These are phyloP conservation scores for Aleadryas rufinucha DNA, from an alignment of 2,113 vertebrate genomes.

Conservation along the genomic window DNA sequence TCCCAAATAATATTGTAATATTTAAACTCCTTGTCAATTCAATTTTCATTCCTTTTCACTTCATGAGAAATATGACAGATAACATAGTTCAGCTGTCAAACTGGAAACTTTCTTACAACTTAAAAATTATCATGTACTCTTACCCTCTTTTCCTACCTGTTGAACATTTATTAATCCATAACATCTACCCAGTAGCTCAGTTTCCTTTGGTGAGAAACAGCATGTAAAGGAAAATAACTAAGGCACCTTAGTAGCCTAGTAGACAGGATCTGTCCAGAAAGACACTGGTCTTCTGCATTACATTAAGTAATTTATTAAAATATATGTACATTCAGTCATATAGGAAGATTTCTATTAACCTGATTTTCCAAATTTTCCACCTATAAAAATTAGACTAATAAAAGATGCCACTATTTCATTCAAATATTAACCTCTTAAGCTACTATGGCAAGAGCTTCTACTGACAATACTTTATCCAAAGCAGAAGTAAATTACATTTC, in stretches of 20 bases:
- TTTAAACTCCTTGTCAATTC: not conserved
- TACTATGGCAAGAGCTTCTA: not conserved
- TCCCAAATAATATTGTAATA: not conserved
- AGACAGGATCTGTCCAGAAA: not conserved
- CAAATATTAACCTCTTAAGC: not conserved
- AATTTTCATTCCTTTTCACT: not conserved
- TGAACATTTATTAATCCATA: not conserved
- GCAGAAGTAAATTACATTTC: not conserved
- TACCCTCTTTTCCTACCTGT: not conserved
- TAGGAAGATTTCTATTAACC: not conserved
- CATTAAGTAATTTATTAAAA: not conserved
- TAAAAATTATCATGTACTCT: not conserved
- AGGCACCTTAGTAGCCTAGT: not conserved
- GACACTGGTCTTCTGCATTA: not conserved
- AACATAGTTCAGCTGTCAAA: not conserved
- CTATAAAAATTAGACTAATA: not conserved
- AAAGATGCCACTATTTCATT: not conserved
- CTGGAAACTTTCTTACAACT: not conserved
- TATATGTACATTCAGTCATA: not conserved
- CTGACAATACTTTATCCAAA: not conserved
- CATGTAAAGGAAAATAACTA: not conserved
- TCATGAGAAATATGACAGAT: not conserved
- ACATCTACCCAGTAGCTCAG: not conserved
- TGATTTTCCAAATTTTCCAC: not conserved
- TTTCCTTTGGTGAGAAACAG: not conserved